These are phyloP conservation scores for Malachius bipustulatus DNA, from an alignment of 2,888 invertebrate species.

Conservation along the genomic window DNA sequence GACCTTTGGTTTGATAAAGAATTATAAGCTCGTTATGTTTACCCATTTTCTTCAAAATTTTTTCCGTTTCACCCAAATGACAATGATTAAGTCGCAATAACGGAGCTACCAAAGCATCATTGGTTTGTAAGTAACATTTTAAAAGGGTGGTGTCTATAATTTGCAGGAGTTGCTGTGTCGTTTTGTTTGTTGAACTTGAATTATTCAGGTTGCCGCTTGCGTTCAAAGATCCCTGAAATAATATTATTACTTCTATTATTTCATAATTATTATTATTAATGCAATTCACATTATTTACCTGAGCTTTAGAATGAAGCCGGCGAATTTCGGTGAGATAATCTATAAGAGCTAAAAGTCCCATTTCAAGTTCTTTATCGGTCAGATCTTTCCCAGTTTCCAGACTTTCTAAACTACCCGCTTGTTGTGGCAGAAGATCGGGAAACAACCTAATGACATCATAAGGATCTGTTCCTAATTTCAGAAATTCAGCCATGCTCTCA, in stretches of 20 bases:
- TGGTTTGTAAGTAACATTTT: conserved; percentile 95
- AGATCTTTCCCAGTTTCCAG: conserved; percentile 43
- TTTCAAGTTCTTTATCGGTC: conserved; percentile 75
- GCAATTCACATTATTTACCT: conserved; percentile 22
- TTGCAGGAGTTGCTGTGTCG: conserved; percentile 61
- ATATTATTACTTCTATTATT: background rate
- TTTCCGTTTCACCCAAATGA: conserved; percentile 87
- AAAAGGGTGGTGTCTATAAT: conserved; percentile 94
- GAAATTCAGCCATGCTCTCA: conserved; percentile 85
- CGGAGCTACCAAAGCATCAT: conserved; percentile 88
- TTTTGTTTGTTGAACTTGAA: conserved; percentile 36
- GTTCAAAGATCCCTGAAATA: conserved; percentile 25
- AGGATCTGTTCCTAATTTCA: conserved; percentile 83
- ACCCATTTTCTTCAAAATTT: conserved; percentile 70
- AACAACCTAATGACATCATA: conserved; percentile 91
- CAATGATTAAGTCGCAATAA: conserved; percentile 84
- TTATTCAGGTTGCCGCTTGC: conserved; percentile 35
- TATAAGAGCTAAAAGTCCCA: conserved; percentile 76
- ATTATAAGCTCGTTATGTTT: conserved; percentile 91
- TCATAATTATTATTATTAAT: background rate
- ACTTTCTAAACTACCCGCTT: conserved; percentile 32
- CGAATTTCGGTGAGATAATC: conserved; percentile 77
- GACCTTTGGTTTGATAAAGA: conserved; percentile 86
- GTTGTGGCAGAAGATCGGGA: conserved; percentile 62
- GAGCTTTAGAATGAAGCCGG: conserved; percentile 38